phyloP scores from a whole-genome alignment of 2,113 vertebrate species.

The Nerophis ophidion region DNA sequence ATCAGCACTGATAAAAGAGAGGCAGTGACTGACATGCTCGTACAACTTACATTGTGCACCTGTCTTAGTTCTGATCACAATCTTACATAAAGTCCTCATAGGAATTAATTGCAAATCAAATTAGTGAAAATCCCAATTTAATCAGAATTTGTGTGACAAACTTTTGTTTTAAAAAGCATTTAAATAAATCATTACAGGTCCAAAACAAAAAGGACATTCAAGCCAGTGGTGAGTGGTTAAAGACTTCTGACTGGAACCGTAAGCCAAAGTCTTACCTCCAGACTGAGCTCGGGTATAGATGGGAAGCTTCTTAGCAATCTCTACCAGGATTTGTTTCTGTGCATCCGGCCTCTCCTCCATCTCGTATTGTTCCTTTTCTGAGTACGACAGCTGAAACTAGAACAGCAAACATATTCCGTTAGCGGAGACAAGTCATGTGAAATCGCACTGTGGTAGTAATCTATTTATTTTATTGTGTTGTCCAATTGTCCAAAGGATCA shows the following conservation, averaged over 20 bases:
- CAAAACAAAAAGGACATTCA: no score
- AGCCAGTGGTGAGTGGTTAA: no score
- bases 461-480: no score
- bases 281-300: conserved; percentile 85
- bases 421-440: not conserved
- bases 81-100: no score
- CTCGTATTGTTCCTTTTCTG: conserved; percentile 90
- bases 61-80: not conserved
- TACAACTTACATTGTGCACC: conserved; percentile 19
- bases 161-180: no score
- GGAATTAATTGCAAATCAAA: no score
- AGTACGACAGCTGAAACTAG: conserved; percentile 89
- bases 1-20: conserved; percentile 58
- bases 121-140: no score
- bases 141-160: no score
- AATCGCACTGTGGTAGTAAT: no score
- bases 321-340: conserved; percentile 89
- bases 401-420: conserved; percentile 15
- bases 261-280: conserved; percentile 74
- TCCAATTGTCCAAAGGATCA: no score
- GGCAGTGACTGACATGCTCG: conserved; percentile 38
- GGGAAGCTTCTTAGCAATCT: conserved; percentile 86
- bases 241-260: no score
- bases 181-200: no score
- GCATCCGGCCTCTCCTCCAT: conserved; percentile 87